A percentile compares a stretch with the other conserved stretches of the same genome.
Evolutionary conservation across 2,113 vertebrate genomes (phyloP).

Genomic region (Chionomys nivalis): DNA sequence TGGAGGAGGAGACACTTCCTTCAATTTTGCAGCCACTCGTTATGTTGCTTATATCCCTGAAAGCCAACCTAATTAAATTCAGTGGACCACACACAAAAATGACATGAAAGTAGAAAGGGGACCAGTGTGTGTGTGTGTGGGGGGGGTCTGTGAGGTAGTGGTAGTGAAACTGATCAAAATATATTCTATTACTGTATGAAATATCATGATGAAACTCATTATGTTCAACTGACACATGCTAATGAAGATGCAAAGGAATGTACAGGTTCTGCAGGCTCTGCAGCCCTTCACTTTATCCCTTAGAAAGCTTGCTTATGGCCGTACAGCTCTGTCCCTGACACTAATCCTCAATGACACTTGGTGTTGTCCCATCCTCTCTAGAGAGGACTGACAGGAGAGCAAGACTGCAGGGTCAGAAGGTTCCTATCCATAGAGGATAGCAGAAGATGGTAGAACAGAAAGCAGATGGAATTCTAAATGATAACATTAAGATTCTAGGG

Average conservation of each 20-base stretch:
- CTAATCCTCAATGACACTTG: neutral
- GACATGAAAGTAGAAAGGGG: neutral
- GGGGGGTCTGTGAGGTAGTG: neutral
- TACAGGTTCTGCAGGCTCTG: neutral
- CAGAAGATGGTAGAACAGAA: neutral
- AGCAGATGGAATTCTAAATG: neutral
- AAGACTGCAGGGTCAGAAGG: neutral
- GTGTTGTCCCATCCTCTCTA: accelerated
- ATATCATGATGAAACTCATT: neutral
- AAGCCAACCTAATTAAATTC: neutral
- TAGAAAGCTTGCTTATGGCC: neutral
- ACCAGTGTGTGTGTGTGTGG: too few species aligned
- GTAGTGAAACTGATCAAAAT: neutral
- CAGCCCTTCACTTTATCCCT: neutral
- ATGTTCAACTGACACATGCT: neutral
- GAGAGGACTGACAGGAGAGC: neutral
- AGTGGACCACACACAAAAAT: neutral
- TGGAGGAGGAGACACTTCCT: neutral
- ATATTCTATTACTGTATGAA: neutral
- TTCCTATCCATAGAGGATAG: accelerated
- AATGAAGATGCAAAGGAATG: neutral
- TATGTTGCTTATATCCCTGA: neutral
- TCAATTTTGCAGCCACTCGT: neutral
- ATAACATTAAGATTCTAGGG: neutral
- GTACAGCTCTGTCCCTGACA: neutral